Evolutionary conservation across 2,113 vertebrate species (phyloP).

Genomic region (Sphyrna mokarran): DNA sequence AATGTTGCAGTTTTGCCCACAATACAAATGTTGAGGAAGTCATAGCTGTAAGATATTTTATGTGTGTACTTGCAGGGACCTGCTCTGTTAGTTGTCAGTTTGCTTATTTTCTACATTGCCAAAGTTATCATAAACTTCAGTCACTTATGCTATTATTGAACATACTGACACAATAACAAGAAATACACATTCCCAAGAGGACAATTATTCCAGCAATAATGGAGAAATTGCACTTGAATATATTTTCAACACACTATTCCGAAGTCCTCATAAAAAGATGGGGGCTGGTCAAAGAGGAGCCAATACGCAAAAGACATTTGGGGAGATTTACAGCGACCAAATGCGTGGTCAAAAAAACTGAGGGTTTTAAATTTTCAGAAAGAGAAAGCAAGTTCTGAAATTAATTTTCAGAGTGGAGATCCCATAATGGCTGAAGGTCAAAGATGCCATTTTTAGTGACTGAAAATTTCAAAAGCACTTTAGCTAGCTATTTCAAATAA

Average conservation of each 20-base stretch:
- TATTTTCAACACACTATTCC: neutral
- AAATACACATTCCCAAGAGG: neutral
- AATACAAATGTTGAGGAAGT: neutral
- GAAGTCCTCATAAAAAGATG: neutral
- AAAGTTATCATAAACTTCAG: neutral
- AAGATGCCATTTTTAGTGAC: neutral
- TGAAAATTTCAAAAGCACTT: neutral
- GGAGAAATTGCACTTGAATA: neutral
- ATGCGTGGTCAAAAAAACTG: neutral
- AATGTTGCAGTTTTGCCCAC: neutral
- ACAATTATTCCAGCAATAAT: neutral
- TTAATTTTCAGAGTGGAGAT: neutral
- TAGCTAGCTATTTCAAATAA: neutral
- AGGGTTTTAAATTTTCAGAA: neutral
- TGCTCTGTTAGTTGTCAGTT: neutral
- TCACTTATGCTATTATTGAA: neutral
- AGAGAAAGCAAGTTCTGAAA: neutral
- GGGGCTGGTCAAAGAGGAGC: neutral
- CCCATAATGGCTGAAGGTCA: neutral
- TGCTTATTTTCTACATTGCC: neutral
- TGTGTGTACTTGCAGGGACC: neutral
- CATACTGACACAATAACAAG: neutral
- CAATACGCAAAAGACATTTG: neutral
- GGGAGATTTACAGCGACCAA: neutral
- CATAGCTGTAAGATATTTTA: neutral